A percentile compares a stretch with the other conserved stretches of the same genome.
These are phyloP conservation scores for Halichondria panicea DNA, from an alignment of 37 sponge, comb jelly and placozoan species.

Conservation along the genomic window DNA sequence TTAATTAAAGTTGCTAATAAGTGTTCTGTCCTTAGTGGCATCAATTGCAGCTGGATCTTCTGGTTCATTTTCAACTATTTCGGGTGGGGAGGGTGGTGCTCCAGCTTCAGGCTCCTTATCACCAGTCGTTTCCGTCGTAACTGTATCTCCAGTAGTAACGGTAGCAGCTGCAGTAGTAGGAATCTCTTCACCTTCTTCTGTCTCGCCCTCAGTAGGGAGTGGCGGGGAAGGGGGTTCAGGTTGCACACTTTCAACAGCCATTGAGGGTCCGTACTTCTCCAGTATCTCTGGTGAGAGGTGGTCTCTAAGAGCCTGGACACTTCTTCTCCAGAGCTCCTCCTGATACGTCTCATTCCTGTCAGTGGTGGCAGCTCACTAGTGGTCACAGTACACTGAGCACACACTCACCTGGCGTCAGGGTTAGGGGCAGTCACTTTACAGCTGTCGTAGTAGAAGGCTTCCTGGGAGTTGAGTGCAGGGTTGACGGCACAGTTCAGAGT, in stretches of 20 bases:
- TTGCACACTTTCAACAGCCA: no score
- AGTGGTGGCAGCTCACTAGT: neutral
- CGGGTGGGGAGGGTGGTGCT: no score
- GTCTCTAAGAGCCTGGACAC: constrained; percentile 34
- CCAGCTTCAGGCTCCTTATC: no score
- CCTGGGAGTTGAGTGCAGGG: constrained; percentile 63
- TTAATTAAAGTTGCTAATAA: no score
- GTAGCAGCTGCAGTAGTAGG: neutral
- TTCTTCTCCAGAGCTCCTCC: constrained; percentile 68
- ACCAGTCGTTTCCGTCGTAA: neutral
- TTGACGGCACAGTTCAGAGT: constrained; percentile 69
- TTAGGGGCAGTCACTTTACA: neutral
- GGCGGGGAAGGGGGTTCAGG: neutral
- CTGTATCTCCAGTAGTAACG: neutral
- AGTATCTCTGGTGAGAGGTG: constrained; percentile 45
- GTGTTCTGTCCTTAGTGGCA: no score
- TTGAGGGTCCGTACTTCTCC: constrained; percentile 52
- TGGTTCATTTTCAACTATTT: neutral
- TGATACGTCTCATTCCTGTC: constrained; percentile 49
- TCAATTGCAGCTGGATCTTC: no score
- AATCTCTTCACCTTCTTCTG: no score
- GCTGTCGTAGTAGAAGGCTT: neutral
- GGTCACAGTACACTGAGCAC: neutral
- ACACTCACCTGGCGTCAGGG: neutral
- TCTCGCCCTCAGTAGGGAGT: neutral